A percentile compares a stretch with the other conserved stretches of the same genome.
These are phyloP conservation scores for Lycodopsis pacificus DNA, from an alignment of 2,797 vertebrate species.

Conservation along the genomic window DNA sequence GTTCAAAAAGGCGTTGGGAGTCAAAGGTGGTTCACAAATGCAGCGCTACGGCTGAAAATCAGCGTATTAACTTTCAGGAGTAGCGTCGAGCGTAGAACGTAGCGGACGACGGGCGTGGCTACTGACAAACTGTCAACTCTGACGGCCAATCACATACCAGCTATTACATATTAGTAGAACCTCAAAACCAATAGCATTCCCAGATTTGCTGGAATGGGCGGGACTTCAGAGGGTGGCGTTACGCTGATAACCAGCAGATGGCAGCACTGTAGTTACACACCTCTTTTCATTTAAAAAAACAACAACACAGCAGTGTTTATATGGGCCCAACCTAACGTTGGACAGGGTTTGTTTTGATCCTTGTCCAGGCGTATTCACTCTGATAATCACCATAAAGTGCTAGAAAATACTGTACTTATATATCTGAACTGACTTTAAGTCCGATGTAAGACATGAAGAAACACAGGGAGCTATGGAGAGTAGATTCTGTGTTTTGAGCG, in stretches of 20 bases:
- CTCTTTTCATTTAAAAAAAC: neutral
- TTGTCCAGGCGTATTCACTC: neutral
- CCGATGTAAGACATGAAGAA: conserved; percentile 78
- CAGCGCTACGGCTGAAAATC: neutral
- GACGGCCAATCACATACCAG: conserved; percentile 53
- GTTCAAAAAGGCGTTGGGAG: neutral
- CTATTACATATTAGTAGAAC: rapidly evolving
- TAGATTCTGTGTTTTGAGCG: conserved; percentile 79
- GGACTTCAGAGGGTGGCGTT: neutral
- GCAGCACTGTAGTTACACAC: conserved; percentile 34
- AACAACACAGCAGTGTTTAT: conserved; percentile 38
- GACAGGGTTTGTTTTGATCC: conserved; percentile 14
- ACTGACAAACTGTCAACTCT: neutral
- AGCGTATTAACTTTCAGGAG: conserved; percentile 57
- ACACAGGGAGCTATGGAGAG: conserved; percentile 79
- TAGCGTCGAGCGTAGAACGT: neutral
- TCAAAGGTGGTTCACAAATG: neutral
- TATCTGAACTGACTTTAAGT: conserved; percentile 15
- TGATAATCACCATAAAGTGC: conserved; percentile 4
- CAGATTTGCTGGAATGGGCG: neutral
- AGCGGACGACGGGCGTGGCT: neutral
- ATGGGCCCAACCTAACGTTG: conserved; percentile 35
- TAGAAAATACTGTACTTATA: conserved; percentile 1
- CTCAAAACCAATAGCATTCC: conserved; percentile 44
- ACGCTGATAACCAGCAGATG: conserved; percentile 38